phyloP scores from a whole-genome alignment of 2,888 invertebrate species.

The Blastobasis lacticolella region DNA sequence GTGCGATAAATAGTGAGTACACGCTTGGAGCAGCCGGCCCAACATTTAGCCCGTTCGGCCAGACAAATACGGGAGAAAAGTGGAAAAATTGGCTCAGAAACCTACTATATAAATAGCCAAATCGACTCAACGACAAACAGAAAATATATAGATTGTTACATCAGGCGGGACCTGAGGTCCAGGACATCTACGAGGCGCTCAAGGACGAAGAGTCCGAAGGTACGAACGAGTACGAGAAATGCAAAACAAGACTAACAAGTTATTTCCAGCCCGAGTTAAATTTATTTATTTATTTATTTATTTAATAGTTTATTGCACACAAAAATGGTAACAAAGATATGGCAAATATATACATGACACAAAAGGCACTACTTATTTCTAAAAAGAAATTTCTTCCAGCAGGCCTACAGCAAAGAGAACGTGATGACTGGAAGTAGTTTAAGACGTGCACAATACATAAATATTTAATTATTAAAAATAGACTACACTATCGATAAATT shows the following conservation, averaged over 20 bases:
- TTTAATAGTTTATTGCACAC: too few species aligned
- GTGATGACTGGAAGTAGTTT: too few species aligned
- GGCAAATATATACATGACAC: too few species aligned
- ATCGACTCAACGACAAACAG: neutral
- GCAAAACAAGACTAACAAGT: neutral
- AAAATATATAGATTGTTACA: slow-evolving; percentile 2
- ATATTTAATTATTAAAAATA: too few species aligned
- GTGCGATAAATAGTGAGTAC: too few species aligned
- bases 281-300: too few species aligned
- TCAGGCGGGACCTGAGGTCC: slow-evolving; percentile 5
- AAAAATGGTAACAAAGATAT: too few species aligned
- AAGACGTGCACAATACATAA: too few species aligned
- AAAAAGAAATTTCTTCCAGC: too few species aligned
- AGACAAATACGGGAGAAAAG: neutral
- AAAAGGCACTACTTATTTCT: too few species aligned
- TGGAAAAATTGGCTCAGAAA: neutral
- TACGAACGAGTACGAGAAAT: neutral
- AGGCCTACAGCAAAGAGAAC: too few species aligned
- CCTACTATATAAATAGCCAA: slow-evolving; percentile 1
- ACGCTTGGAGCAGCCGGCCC: neutral
- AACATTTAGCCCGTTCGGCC: neutral
- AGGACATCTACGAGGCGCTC: slow-evolving; percentile 2
- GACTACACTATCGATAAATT: too few species aligned
- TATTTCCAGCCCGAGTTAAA: slow-evolving; percentile 2
- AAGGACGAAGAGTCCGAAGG: neutral